Evolutionary conservation across 2,113 vertebrate species (phyloP).

Genomic region (Butorides virescens): DNA sequence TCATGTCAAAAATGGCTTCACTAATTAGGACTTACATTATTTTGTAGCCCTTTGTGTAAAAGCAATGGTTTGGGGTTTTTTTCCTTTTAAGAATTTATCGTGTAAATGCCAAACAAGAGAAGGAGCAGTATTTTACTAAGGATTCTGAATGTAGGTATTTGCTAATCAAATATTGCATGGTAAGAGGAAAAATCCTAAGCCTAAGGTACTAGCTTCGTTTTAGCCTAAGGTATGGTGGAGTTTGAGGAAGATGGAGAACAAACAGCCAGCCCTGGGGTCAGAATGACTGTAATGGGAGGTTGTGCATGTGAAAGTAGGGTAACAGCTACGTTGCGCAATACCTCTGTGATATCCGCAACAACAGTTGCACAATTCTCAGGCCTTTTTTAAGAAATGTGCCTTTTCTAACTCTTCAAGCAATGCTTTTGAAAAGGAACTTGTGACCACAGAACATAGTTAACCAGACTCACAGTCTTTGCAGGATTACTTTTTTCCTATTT

Average conservation of each 20-base stretch:
- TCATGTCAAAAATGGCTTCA: not conserved
- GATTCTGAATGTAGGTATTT: not conserved
- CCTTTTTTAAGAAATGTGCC: not conserved
- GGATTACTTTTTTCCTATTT: not conserved
- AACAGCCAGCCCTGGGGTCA: not conserved
- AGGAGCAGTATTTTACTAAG: not conserved
- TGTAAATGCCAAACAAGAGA: not conserved
- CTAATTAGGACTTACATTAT: not conserved
- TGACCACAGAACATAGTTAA: not conserved
- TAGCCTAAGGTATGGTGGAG: not conserved
- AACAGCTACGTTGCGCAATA: not conserved
- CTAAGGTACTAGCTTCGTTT: not conserved
- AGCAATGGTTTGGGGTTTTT: not conserved
- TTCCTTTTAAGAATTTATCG: not conserved
- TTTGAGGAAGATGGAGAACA: not conserved
- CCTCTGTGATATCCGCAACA: not conserved
- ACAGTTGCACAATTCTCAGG: not conserved
- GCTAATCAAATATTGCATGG: not conserved
- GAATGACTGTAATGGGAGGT: not conserved
- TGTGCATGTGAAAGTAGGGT: not conserved
- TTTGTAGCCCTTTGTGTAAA: not conserved
- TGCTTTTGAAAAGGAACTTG: not conserved
- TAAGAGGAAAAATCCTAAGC: not conserved
- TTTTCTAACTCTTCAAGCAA: not conserved
- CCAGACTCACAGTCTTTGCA: not conserved